Conservation (phyloP, 2,888 invertebrate species). For the Ischnura elegans region DNA sequence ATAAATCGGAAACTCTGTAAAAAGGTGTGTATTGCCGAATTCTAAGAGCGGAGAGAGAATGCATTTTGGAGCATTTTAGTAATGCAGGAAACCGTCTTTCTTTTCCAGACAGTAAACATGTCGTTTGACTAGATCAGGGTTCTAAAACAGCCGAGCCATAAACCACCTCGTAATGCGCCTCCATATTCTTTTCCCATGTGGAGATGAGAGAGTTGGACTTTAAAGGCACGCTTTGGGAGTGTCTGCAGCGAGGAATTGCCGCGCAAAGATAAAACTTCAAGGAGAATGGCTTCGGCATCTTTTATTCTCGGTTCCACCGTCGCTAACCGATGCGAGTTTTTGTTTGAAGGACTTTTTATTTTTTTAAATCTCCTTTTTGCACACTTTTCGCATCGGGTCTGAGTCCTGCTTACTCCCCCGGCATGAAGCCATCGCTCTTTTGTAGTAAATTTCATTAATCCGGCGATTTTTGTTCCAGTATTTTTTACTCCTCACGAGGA, state of each 20-base stretch:
- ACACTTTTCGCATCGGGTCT: not conserved
- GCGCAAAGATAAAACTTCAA: not conserved
- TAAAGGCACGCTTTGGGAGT: not conserved
- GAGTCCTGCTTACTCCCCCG: not conserved
- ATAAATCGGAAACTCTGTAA: too few relatives aligned
- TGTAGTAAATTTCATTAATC: not conserved
- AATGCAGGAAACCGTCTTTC: not conserved
- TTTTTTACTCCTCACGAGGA: too few relatives aligned
- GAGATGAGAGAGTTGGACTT: not conserved
- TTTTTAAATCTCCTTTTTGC: not conserved
- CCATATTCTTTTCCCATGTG: not conserved
- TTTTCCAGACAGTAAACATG: too few relatives aligned
- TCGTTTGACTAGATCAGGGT: not conserved
- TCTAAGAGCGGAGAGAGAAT: not conserved
- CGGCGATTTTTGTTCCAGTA: not conserved
- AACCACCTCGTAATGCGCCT: not conserved
- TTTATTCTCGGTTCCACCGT: not conserved
- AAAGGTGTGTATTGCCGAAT: not conserved
- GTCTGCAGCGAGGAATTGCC: not conserved
- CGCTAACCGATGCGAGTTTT: not conserved
- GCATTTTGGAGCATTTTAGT: not conserved
- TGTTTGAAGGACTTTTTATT: not conserved
- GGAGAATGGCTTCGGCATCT: slow-evolving; percentile 15
- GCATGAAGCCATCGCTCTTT: not conserved
- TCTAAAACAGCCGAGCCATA: not conserved